Evolutionary conservation across 2,888 invertebrate species (phyloP), one percentile per base, ranked within the genome.

Genomic region (Limnephilus lunatus): DNA sequence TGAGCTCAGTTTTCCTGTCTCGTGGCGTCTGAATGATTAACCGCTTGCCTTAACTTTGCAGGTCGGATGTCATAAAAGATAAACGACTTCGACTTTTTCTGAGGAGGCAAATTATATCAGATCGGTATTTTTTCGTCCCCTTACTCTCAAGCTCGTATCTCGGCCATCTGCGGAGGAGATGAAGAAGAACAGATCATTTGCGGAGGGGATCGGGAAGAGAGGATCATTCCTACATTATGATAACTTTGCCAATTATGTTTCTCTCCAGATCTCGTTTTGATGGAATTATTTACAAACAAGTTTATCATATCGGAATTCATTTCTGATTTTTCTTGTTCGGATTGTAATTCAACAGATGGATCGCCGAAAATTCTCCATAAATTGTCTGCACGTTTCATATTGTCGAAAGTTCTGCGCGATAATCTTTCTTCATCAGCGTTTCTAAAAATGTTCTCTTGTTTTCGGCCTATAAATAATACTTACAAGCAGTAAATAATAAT

Each of bases 1-100:
- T 87, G 83, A 53, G 88, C 85, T 80, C 85, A 89, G 82, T 92
- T 85, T 92, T 86, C 85, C 85, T 80, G 82, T 48, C 89, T 85
- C 85, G 90, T 39, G 90, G 88, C 87, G 90, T 83, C 93, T 91
- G 91, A 92, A 92, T 93, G 93, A 93, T 92, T 93, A 91, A 93
- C 93, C 85, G 86, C 90, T 91, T 86, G 91, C 92, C 91, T 93
- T 91, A 93, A 92, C 93, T 93, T 93, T 82, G 90, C 93, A 92
- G 92, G 93, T 93, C 92, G 92, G 91, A 92, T 90, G 93, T 93
- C 93, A 92, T 91, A 91, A 89, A 93, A 93, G 93, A 93, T 93
- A 92, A 93, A 93, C 92, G 91, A 93, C 92, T 91, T 44, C 30
- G 90, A 93, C 87, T 93, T 93, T 48, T 90, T 32, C 92, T 90